Percentiles rank a stretch among this genome's conserved stretches.
Conservation (phyloP, 2,888 invertebrate genomes). For the Malachius bipustulatus region DNA sequence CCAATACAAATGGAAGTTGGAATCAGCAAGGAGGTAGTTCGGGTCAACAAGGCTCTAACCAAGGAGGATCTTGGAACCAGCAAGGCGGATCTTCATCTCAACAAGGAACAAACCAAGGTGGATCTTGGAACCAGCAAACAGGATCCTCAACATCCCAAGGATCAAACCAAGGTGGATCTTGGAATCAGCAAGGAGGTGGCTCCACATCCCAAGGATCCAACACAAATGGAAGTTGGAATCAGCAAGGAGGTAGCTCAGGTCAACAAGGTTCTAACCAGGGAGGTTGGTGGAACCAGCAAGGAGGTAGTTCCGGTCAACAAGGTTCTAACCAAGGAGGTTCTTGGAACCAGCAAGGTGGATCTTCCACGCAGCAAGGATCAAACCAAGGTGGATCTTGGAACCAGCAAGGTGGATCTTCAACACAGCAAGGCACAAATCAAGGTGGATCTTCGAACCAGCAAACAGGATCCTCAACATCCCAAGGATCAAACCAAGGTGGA, state of each 20-base stretch:
- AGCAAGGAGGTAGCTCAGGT: slow-evolving; percentile 4
- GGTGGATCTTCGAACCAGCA: slow-evolving; percentile 12
- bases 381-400: no score
- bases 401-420: no score
- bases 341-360: neutral
- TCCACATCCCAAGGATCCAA: slow-evolving; percentile 4
- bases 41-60: slow-evolving; percentile 6
- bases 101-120: neutral
- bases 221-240: slow-evolving; percentile 32
- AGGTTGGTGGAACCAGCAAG: slow-evolving; percentile 1
- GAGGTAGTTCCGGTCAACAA: slow-evolving; percentile 1
- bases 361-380: no score
- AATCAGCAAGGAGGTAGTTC: slow-evolving; percentile 10
- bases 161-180: slow-evolving; percentile 7
- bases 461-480: slow-evolving; percentile 15
- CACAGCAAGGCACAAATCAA: no score
- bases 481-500: slow-evolving; percentile 17
- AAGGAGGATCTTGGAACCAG: slow-evolving; percentile 8
- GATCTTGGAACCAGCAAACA: neutral
- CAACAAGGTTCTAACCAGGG: neutral
- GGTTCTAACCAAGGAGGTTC: no score
- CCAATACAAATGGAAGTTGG: neutral
- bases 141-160: slow-evolving; percentile 7
- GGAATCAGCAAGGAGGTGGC: slow-evolving; percentile 3
- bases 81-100: slow-evolving; percentile 35